Evolutionary conservation across 2,888 invertebrate genomes (phyloP), one percentile per base, ranked within the genome.

Genomic region (Leucophenga maculata): DNA sequence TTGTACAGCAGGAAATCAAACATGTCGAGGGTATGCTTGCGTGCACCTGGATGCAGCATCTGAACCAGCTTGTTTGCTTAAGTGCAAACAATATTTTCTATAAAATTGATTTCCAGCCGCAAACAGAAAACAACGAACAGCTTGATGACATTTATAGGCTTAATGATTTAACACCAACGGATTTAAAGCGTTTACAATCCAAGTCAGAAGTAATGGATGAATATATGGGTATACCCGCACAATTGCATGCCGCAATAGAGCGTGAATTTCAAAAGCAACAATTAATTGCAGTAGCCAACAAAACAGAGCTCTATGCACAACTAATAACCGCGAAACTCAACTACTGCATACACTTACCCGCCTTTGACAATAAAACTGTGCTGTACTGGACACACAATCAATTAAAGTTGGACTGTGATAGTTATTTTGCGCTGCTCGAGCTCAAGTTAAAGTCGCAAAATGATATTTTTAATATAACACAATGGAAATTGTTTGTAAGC

Each of bases 11-110:
- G 39, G 70, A 70, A 32, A 78, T 72, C 0, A 85, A 85, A 68
- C 65, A 74, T 3, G 75, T 87, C 4, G 71, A 80, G 1, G 87
- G 86, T 1, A 86, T 88, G 72, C 75, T 85, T 18, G 86, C 84
- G 3, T 80, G 87, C 57, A 87, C 87, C 1, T 88, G 85, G 83
- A 79, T 86, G 3, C 75, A 79, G 14, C 75, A 79, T 13, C 78
- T 80, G 20, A 72, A 82, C 6, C 84, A 82, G 67, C 72, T 88
- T 18, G 80, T 88, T 44, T 88, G 87, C 39, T 74, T 88, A 13
- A 87, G 85, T 68, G 81, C 83, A 48, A 88, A 88, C 69, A 88
- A 88, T 62, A 83, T 88, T 11, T 88, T 88, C 62, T 86, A 88
- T 74, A 76, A 76, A 18, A 79, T 82, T n/a, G 59, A 57, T 3